Evolutionary conservation across 2,797 vertebrate genomes (phyloP), one percentile per base, ranked within the genome.

Genomic region (Coilia nasus): DNA sequence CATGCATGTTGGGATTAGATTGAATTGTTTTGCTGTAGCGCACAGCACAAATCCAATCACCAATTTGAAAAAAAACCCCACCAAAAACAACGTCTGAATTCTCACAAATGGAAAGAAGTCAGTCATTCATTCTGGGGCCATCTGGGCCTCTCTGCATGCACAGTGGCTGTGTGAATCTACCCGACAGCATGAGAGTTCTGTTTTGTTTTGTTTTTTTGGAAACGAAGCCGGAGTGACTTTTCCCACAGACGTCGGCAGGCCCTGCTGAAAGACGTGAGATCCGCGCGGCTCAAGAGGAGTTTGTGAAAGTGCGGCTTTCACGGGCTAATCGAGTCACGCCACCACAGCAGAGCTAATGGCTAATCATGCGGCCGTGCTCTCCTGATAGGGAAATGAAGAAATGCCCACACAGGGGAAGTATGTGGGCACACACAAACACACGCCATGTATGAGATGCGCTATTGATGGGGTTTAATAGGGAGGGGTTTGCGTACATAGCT

Each of bases 271-370:
- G 71, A 41, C 71, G 71, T 78, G 71, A 78, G 71, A 78, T 44
- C 71, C 15, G 56, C 21, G 6, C 0, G 23, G 25, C 46, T 57
- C 19, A 82, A 84, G 14, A 64, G 9, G 41, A 86, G 85, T 86
- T 89, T 90, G 57, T 83, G 64, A 88, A 88, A 83, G 89, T 81
- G 71, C 21, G 67, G 84, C 71, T 15, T 35, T 44, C 81, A 82
- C 86, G 81, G 87, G 83, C 87, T 90, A 90, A 90, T 90, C 86
- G 91, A 82, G 86, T 84, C 80, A 91, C 87, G 87, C 83, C 83
- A 88, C 2, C 25, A 12, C 83, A 86, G 84, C 2, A 88, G 82
- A 75, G 75, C 64, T 85, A 83, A 82, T 86, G 82, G 84, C n/a
- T 75, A 87, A 88, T 87, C 64, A 88, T 83, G 81, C 50, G 35